A percentile compares a stretch with the other conserved stretches of the same genome.
phyloP scores from a whole-genome alignment of 2,113 vertebrate species.

The Triplophysa dalaica region DNA sequence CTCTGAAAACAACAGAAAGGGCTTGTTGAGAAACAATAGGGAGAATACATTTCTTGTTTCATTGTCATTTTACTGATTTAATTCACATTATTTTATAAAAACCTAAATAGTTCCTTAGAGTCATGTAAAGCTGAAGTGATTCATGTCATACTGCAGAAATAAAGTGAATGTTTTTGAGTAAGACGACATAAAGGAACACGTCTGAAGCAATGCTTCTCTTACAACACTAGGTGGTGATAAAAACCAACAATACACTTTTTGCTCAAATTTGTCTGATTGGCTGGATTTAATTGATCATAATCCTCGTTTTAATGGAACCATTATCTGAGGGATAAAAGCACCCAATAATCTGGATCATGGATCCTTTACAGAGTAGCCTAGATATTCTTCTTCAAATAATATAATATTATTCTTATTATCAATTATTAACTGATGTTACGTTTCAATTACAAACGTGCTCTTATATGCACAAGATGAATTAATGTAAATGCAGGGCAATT shows the following conservation, averaged over 20 bases:
- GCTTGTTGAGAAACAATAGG: background rate
- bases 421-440: too few relatives aligned
- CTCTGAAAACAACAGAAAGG: background rate
- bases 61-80: background rate
- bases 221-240: slow-evolving; percentile 42
- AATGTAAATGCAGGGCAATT: too few relatives aligned
- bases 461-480: too few relatives aligned
- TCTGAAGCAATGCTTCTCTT: background rate
- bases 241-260: background rate
- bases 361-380: too few relatives aligned
- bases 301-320: background rate
- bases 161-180: background rate
- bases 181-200: too few relatives aligned
- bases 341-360: too few relatives aligned
- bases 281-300: too few relatives aligned
- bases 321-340: background rate
- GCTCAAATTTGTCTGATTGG: too few relatives aligned
- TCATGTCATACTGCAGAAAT: background rate
- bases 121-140: background rate
- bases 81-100: background rate
- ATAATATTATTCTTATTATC: too few relatives aligned
- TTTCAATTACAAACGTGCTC: too few relatives aligned
- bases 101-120: background rate
- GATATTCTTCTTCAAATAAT: too few relatives aligned
- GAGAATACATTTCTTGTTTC: background rate